These are phyloP conservation scores for Spinibarbus caldwelli DNA, from an alignment of 2,797 vertebrate genomes.

Conservation along the genomic window DNA sequence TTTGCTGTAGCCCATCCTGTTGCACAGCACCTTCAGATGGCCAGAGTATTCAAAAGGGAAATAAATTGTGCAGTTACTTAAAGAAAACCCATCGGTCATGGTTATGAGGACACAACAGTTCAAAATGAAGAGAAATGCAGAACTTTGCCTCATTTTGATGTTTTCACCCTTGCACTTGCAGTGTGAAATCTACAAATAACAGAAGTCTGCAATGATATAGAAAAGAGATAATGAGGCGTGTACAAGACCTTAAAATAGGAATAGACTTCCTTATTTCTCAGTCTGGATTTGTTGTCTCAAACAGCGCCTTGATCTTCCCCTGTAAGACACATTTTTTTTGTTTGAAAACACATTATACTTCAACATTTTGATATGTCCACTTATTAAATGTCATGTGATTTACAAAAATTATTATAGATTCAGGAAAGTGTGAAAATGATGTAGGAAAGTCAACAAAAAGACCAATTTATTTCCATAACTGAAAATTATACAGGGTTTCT, in stretches of 20 bases:
- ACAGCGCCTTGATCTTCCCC: background rate
- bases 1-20: constrained; percentile 32
- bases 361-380: background rate
- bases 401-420: background rate
- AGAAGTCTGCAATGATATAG: background rate
- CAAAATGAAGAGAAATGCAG: background rate
- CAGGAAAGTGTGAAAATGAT: background rate
- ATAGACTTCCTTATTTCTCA: background rate
- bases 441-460: background rate
- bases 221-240: background rate
- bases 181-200: background rate
- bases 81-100: constrained; percentile 45
- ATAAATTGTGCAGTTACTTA: constrained; percentile 54
- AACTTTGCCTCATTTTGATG: background rate
- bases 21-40: constrained; percentile 57
- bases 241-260: background rate
- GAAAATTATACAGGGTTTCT: background rate
- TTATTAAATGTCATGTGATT: background rate
- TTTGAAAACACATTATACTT: background rate
- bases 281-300: background rate
- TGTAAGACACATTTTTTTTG: background rate
- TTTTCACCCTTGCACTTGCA: background rate
- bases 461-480: background rate
- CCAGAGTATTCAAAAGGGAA: background rate
- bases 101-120: background rate